A percentile compares a stretch with the other conserved stretches of the same genome.
Conservation (phyloP, 2,797 vertebrate genomes). For the Phrynocephalus guinanensis region DNA sequence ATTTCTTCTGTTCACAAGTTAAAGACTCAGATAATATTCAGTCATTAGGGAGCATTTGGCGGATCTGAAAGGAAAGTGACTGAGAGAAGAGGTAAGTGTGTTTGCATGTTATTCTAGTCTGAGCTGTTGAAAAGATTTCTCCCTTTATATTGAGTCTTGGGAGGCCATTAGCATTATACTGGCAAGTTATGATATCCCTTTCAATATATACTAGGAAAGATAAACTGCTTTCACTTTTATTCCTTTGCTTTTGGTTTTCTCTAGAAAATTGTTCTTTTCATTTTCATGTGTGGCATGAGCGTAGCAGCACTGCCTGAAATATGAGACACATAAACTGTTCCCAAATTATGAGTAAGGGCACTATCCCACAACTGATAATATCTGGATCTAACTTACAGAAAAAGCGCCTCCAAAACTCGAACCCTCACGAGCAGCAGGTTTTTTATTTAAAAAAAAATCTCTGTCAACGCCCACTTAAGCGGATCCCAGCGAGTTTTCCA, state of each 20-base stretch:
- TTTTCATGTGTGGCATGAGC: background rate
- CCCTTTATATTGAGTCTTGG: conserved; percentile 29
- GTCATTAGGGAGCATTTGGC: conserved; percentile 30
- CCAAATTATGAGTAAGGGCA: background rate
- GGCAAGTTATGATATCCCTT: conserved; percentile 3
- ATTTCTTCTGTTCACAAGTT: conserved; percentile 38
- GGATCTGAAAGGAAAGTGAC: conserved; percentile 3
- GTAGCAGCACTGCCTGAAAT: fast-evolving
- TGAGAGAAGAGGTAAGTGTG: conserved; percentile 39
- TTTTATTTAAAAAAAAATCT: no score
- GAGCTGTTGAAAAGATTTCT: conserved; percentile 26
- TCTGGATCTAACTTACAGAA: no score
- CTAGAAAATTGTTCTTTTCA: conserved; percentile 31
- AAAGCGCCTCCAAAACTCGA: no score
- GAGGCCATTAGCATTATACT: background rate
- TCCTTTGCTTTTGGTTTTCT: background rate
- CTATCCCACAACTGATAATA: no score
- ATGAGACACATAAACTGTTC: background rate
- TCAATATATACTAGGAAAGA: conserved; percentile 1
- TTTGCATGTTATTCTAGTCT: conserved; percentile 5
- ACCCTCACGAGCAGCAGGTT: no score
- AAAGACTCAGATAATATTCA: conserved; percentile 26
- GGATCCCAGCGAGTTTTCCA: no score
- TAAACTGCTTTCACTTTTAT: conserved; percentile 11
- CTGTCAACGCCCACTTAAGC: no score